Conservation (phyloP, 2,113 vertebrate genomes). For the Phaethon lepturus region DNA sequence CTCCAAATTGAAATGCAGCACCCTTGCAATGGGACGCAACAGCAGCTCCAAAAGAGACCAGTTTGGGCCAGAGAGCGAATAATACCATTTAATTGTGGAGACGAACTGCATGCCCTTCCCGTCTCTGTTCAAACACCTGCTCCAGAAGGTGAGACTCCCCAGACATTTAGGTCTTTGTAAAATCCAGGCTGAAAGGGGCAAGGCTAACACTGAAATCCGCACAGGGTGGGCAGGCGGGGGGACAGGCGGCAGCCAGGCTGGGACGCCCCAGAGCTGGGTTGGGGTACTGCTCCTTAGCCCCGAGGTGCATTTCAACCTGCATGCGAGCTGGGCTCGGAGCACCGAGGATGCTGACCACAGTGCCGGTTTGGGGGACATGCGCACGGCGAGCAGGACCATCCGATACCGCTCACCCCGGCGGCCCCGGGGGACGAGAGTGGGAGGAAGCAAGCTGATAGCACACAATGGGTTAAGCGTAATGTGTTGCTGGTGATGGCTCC, state of each 20-base stretch:
- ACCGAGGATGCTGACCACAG: fast-evolving
- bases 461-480: background rate
- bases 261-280: fast-evolving
- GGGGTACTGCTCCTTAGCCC: background rate
- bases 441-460: background rate
- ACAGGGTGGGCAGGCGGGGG: fast-evolving
- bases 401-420: fast-evolving
- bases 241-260: fast-evolving
- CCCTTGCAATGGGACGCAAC: background rate
- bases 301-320: background rate
- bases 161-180: background rate
- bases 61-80: background rate
- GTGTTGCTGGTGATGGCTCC: background rate
- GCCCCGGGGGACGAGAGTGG: fast-evolving
- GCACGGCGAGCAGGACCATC: fast-evolving
- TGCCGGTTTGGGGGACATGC: fast-evolving
- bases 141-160: background rate
- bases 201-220: background rate
- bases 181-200: background rate
- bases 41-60: background rate
- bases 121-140: background rate
- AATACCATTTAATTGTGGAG: background rate
- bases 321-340: fast-evolving
- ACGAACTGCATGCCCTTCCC: background rate
- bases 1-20: background rate